Evolutionary conservation across 1,140 invertebrate species (phyloP), one percentile per base, ranked within the genome.

Genomic region (Cecropterus lyciades): DNA sequence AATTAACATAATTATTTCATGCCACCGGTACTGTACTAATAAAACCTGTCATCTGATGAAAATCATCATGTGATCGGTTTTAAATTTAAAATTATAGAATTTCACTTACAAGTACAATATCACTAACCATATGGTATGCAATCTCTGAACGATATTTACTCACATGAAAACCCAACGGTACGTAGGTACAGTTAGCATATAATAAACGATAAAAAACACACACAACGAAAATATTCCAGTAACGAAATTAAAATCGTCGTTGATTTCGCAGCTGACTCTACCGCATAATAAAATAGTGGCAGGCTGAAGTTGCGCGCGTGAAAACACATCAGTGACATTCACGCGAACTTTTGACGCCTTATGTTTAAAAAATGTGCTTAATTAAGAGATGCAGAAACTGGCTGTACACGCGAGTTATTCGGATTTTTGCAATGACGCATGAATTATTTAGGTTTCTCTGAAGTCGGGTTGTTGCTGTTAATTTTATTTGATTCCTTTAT

Each of bases 241-340:
- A 53, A 52, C 57, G 24, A 62, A 37, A 17, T 62, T 62, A 62
- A 48, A 48, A 48, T 17, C 40, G 37, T n/a, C 30, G 20, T 16
- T 40, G 37, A 56, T 56, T 56, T 43, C 8, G 53, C 17, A 42
- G 45, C 27, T 49, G 27, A 60, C 43, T 60, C 14, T 48, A 60
- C 57, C 13, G 7, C 45, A 60, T 60, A 60, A 48, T 60, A 16
- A 60, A 60, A 60, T 60, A 60, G 57, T 60, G 57, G n/a, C 57
- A 48, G 10, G 6, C 45, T 37, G 30, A 37, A 56, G 48, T 33
- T 33, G 43, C 14, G 37, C 9, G 40, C 65, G 63, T 67, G 69
- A 69, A 72, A 73, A 67, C 48, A 67, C 71, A 59, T 70, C 63
- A 60, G 57, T 68, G 69, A 43, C 72, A 69, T 65, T 68, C 72